Conservation (phyloP, 2,113 vertebrate genomes). For the cattle (Bos taurus) region DNA sequence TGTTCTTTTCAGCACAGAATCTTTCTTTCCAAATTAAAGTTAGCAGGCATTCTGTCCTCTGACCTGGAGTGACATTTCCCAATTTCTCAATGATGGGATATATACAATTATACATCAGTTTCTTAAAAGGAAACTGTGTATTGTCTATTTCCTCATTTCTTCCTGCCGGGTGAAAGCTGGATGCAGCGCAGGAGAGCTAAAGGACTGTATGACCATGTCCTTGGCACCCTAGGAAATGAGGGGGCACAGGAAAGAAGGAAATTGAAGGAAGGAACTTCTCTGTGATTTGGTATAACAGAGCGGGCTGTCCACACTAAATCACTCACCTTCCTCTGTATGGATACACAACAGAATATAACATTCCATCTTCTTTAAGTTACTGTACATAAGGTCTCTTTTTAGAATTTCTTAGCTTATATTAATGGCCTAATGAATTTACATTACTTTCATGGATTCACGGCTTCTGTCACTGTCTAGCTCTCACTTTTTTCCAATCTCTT, state of each 20-base stretch:
- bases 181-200: background rate
- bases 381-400: background rate
- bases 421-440: background rate
- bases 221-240: rapidly evolving
- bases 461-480: background rate
- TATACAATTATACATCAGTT: background rate
- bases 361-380: background rate
- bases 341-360: background rate
- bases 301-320: rapidly evolving
- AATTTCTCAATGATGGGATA: background rate
- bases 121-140: background rate
- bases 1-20: background rate
- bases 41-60: background rate
- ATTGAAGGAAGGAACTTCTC: background rate
- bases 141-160: background rate
- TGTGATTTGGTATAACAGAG: background rate
- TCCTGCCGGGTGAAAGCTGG: background rate
- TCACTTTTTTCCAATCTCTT: background rate
- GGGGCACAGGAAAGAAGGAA: background rate
- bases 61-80: background rate
- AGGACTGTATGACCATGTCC: background rate
- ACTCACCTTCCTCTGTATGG: background rate
- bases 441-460: background rate
- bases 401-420: background rate
- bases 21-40: background rate